These are phyloP conservation scores for Ctenochaetus hawaiiensis DNA, from an alignment of 2,797 vertebrate genomes.

Conservation along the genomic window DNA sequence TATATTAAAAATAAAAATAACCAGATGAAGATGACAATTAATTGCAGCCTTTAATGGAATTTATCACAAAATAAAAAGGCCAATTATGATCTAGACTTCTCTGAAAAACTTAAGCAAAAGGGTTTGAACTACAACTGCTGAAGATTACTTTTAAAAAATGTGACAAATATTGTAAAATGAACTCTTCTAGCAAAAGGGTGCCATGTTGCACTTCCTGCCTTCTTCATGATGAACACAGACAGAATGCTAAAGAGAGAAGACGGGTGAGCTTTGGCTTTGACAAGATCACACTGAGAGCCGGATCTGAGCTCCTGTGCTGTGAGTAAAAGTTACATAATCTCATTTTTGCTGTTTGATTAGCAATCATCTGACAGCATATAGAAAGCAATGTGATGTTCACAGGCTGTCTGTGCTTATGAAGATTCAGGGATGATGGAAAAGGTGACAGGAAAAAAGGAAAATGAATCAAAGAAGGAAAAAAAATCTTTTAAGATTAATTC, in stretches of 20 bases:
- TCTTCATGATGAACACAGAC: conserved; percentile 39
- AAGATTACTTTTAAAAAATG: neutral
- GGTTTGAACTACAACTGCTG: too few relatives aligned
- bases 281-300: conserved; percentile 40
- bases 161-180: conserved; percentile 1
- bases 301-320: conserved; percentile 28
- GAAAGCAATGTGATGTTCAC: conserved; percentile 3
- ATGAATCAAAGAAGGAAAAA: neutral
- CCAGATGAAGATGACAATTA: too few relatives aligned
- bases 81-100: neutral
- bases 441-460: neutral
- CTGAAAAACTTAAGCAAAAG: neutral
- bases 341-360: conserved; percentile 35
- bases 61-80: neutral
- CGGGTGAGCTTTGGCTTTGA: conserved; percentile 21
- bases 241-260: conserved; percentile 15
- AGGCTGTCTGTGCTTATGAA: neutral
- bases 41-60: neutral
- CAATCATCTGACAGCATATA: conserved; percentile 34
- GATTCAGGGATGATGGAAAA: neutral
- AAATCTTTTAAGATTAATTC: neutral
- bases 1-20: too few relatives aligned
- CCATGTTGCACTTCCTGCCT: conserved; percentile 19
- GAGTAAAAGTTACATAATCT: conserved; percentile 42
- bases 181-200: neutral